Evolutionary conservation across 2,113 vertebrate genomes (phyloP), one percentile per base, ranked within the genome.

Genomic region (Nibea albiflora): DNA sequence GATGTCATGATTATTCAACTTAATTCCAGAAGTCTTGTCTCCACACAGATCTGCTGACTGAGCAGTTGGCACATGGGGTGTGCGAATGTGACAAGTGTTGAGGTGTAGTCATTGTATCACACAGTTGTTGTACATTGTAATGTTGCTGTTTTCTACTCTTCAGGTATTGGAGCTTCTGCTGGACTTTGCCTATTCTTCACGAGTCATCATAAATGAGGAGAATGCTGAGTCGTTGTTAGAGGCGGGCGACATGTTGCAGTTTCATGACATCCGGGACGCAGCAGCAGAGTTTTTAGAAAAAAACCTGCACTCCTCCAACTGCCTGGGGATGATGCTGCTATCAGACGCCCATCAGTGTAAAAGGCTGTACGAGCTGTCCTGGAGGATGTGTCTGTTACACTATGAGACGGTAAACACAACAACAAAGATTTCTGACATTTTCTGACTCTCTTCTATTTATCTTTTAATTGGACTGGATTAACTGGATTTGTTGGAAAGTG

Each of bases 341-440:
- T 97, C 98, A 0, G 98, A 99, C 0, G 97, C 97, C 17, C 98
- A 99, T 85, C 97, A 99, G 94, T 99, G 98, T 88, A 96, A 96
- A 69, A 86, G 96, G 6, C 95, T 99, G 28, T 96, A 97, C 0
- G 96, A 98, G 83, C 94, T 97, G 39, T 97, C 98, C 3, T 97
- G 97, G 96, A 94, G 96, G 90, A 98, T 98, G 97, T 99, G 97
- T 92, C 94, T 99, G 63, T 93, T 96, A 54, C 96, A 99, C 93
- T 99, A 98, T 2, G 96, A 97, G 90, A 94, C 95, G 0, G 94
- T 98, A 86, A 89, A 42, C 4, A 58, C 3, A 2, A 49, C 54
- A 39, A 39, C 7, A 8, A 2, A 39, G 35, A 39, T 39, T 39
- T 9, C 8, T 39, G 31, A 35, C 31, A 35, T 35, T 26, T 16